These are phyloP conservation scores for Epistrophe eligans DNA, from an alignment of 2,888 invertebrate species.

Conservation along the genomic window DNA sequence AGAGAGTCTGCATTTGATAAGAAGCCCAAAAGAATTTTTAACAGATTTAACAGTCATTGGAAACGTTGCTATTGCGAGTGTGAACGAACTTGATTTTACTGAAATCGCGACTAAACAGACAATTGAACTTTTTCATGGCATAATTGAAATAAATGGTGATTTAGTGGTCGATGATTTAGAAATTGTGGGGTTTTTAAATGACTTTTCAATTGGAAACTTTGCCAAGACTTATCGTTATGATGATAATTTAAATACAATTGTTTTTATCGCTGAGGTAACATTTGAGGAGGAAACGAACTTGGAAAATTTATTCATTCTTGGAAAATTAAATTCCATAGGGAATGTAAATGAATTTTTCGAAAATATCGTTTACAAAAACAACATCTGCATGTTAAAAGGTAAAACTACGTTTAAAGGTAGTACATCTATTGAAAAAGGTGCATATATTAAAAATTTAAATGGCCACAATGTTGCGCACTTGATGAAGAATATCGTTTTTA, in stretches of 20 bases:
- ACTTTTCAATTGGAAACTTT: constrained; percentile 64
- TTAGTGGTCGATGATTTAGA: constrained; percentile 77
- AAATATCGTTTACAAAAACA: constrained; percentile 79
- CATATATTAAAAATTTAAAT: constrained; percentile 80
- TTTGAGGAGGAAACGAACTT: constrained; percentile 76
- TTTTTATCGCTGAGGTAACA: constrained; percentile 78
- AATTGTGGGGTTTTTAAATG: constrained; percentile 77
- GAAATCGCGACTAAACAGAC: constrained; percentile 82
- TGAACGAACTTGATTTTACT: constrained; percentile 83
- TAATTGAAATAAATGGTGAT: constrained; percentile 79
- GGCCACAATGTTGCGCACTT: constrained; percentile 81
- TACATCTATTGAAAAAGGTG: constrained; percentile 80
- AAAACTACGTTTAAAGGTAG: constrained; percentile 80
- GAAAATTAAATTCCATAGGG: constrained; percentile 78
- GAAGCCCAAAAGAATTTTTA: constrained; percentile 79
- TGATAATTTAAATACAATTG: constrained; percentile 76
- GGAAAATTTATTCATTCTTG: constrained; percentile 79
- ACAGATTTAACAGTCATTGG: constrained; percentile 79
- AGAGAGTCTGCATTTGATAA: constrained; percentile 78
- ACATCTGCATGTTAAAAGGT: constrained; percentile 77
- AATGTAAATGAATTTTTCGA: constrained; percentile 79
- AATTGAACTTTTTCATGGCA: constrained; percentile 77
- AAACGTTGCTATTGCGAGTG: constrained; percentile 80
- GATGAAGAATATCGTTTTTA: constrained; percentile 82
- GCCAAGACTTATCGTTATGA: constrained; percentile 78